Evolutionary conservation across 2,113 vertebrate genomes (phyloP).

Genomic region (Cyanoramphus novaezelandiae): DNA sequence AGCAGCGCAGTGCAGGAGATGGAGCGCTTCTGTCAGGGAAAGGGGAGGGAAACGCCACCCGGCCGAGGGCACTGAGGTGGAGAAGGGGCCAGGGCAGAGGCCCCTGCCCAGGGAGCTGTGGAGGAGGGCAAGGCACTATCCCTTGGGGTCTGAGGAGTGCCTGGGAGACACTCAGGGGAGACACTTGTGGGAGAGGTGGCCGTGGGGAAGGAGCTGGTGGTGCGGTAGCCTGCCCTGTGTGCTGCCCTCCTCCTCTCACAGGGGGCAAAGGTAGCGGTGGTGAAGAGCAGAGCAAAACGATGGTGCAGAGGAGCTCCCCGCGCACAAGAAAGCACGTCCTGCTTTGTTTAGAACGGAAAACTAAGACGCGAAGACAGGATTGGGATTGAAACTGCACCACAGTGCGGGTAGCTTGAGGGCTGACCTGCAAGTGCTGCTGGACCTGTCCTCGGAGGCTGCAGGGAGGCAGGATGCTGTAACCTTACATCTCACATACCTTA

Average conservation of each 20-base stretch:
- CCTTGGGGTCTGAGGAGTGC: background rate
- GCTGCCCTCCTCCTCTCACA: rapidly evolving
- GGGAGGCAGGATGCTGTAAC: background rate
- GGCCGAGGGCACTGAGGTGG: background rate
- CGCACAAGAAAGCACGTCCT: background rate
- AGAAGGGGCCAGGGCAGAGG: background rate
- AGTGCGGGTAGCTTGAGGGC: background rate
- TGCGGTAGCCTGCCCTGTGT: background rate
- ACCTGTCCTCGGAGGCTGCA: background rate
- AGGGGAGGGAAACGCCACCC: background rate
- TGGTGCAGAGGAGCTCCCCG: background rate
- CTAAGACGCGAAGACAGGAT: background rate
- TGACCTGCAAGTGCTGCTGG: background rate
- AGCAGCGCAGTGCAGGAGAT: background rate
- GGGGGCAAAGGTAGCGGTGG: background rate
- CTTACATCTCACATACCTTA: background rate
- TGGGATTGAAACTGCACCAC: background rate
- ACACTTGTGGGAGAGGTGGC: background rate
- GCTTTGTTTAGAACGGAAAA: background rate
- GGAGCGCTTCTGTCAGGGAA: background rate
- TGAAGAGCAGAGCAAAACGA: background rate
- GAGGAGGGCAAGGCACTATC: background rate
- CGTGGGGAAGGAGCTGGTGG: background rate
- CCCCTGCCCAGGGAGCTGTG: background rate
- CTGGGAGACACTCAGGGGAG: background rate